Percentiles rank a stretch among this genome's conserved stretches.
Evolutionary conservation across 23 tunicate species (phyloP).

Genomic region (Pegea sp.): DNA sequence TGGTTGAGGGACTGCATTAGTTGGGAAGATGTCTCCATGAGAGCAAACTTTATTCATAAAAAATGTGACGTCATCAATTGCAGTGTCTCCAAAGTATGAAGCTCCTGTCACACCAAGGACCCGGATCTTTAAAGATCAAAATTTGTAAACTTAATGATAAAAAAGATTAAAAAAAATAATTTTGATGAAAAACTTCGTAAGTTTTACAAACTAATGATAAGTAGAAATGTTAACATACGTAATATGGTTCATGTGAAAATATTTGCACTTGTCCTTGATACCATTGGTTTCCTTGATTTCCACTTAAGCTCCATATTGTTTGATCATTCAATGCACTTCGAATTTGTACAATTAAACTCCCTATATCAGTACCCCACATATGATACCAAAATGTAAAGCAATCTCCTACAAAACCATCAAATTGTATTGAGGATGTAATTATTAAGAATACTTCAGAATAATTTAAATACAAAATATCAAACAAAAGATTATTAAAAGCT

Average conservation of each 20-base stretch:
- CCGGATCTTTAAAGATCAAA: too few species aligned
- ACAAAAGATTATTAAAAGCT: too few species aligned
- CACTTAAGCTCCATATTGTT: slow-evolving; percentile 14
- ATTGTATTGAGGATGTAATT: too few species aligned
- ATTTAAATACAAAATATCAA: too few species aligned
- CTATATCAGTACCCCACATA: slow-evolving; percentile 43
- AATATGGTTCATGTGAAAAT: slow-evolving; percentile 4
- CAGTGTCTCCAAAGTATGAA: slow-evolving; percentile 14
- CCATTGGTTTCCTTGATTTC: slow-evolving; percentile 34
- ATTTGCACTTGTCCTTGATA: slow-evolving; percentile 32
- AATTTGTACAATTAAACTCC: slow-evolving; percentile 10
- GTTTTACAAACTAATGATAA: too few species aligned
- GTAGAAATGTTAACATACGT: slow-evolving; percentile 6
- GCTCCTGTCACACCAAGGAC: slow-evolving; percentile 6
- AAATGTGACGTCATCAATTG: slow-evolving; percentile 25
- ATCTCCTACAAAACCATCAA: slow-evolving; percentile 11
- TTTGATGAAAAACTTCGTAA: too few species aligned
- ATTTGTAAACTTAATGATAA: too few species aligned
- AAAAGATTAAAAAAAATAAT: too few species aligned
- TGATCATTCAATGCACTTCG: not conserved
- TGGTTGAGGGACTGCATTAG: slow-evolving; percentile 15
- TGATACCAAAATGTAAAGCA: slow-evolving; percentile 36
- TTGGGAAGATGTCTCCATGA: slow-evolving; percentile 13
- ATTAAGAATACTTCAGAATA: too few species aligned
- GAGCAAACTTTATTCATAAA: slow-evolving; percentile 9